Percentiles rank a stretch among this genome's conserved stretches.
These are phyloP conservation scores for Cranoglanis bouderius DNA, from an alignment of 2,113 vertebrate species.

Conservation along the genomic window DNA sequence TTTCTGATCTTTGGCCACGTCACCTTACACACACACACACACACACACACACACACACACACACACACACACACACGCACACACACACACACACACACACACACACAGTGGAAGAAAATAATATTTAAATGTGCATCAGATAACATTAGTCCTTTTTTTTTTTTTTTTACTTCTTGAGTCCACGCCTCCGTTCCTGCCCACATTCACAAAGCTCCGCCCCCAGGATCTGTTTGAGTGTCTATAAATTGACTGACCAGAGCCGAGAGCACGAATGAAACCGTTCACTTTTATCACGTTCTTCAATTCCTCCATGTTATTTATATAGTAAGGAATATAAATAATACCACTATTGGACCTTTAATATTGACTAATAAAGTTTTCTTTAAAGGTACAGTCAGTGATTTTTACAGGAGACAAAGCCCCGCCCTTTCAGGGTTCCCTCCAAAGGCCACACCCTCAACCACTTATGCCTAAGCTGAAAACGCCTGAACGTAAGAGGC, in stretches of 20 bases:
- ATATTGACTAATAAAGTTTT: not conserved
- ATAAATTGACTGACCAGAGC: not conserved
- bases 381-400: not conserved
- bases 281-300: not conserved
- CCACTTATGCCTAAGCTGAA: not conserved
- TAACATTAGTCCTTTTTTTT: not conserved
- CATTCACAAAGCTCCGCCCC: not conserved
- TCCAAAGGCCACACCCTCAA: not conserved
- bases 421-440: not conserved
- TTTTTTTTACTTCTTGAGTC: not conserved
- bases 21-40: not conserved
- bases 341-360: not conserved
- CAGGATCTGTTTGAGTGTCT: not conserved
- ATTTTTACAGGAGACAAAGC: not conserved
- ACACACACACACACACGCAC: not conserved
- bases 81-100: not conserved
- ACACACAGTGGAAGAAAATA: not conserved
- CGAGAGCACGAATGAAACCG: too few species aligned
- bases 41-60: not conserved
- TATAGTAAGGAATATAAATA: not conserved
- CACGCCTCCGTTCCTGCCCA: not conserved
- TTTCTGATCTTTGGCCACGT: not conserved
- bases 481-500: not conserved
- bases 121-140: not conserved
- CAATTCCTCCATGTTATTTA: not conserved